Evolutionary conservation across 2,113 vertebrate genomes (phyloP).

Genomic region (Acanthisitta chloris): DNA sequence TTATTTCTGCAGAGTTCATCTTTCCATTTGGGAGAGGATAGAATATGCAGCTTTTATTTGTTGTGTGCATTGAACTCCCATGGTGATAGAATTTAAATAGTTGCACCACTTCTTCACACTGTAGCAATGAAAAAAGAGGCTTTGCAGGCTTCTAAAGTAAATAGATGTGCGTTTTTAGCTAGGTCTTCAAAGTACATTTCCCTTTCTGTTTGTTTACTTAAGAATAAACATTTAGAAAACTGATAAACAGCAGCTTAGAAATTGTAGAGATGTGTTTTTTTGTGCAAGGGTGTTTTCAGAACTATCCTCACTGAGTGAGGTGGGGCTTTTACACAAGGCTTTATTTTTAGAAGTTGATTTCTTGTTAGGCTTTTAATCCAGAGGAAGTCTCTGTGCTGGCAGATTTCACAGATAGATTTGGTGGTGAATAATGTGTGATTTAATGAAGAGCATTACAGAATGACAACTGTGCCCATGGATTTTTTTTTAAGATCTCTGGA

Average conservation of each 20-base stretch:
- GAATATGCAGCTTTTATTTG: conserved; percentile 4
- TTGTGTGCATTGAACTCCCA: neutral
- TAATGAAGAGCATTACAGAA: neutral
- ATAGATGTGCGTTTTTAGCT: neutral
- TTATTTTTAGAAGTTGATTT: neutral
- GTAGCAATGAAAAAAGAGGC: neutral
- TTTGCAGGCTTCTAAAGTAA: neutral
- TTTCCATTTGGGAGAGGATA: neutral
- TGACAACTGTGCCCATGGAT: neutral
- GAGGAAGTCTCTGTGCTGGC: neutral
- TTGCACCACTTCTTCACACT: neutral
- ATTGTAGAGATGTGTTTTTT: neutral
- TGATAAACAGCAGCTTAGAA: neutral
- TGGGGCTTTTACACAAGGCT: neutral
- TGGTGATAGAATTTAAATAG: conserved; percentile 18
- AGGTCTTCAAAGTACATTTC: neutral
- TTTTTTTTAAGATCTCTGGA: neutral
- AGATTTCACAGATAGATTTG: neutral
- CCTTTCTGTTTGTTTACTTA: neutral
- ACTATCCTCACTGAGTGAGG: neutral
- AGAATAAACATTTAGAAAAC: neutral
- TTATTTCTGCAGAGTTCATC: neutral
- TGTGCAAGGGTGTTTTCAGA: neutral
- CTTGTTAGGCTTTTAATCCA: neutral
- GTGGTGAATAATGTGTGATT: neutral